These are phyloP conservation scores for Nebria brevicollis DNA, from an alignment of 2,888 invertebrate species.

Conservation along the genomic window DNA sequence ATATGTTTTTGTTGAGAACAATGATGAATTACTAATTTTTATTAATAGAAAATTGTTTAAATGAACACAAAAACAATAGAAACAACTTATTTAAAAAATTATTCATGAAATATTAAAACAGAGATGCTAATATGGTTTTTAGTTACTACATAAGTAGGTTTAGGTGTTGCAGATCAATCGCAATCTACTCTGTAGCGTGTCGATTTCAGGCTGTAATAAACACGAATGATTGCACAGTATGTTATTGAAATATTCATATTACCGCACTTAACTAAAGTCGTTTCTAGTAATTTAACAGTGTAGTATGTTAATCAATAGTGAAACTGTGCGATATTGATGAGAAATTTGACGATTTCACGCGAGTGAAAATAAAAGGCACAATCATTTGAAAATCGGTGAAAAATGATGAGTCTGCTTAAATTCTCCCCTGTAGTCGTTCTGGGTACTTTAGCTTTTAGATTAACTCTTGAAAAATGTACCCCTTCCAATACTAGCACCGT, in stretches of 20 bases:
- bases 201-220: too few species aligned
- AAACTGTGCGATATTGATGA: background rate
- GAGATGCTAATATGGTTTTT: too few species aligned
- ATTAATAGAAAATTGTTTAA: too few species aligned
- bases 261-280: too few species aligned
- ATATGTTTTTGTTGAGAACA: background rate
- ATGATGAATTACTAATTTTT: background rate
- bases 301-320: background rate
- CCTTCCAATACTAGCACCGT: constrained; percentile 47
- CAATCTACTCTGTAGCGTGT: too few species aligned
- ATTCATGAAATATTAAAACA: too few species aligned
- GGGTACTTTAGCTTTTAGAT: constrained; percentile 58
- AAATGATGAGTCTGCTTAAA: constrained; percentile 49
- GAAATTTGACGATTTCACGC: background rate
- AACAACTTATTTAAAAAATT: too few species aligned
- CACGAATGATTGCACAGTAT: too few species aligned
- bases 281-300: background rate
- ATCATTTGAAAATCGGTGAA: constrained; percentile 58
- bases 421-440: constrained; percentile 52
- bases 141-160: too few species aligned
- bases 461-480: constrained; percentile 57
- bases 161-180: too few species aligned
- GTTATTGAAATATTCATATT: too few species aligned
- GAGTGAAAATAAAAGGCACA: constrained; percentile 49
- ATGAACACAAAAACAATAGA: too few species aligned